Conservation (phyloP, 1,140 invertebrate genomes). For the Calephelis virginiensis region DNA sequence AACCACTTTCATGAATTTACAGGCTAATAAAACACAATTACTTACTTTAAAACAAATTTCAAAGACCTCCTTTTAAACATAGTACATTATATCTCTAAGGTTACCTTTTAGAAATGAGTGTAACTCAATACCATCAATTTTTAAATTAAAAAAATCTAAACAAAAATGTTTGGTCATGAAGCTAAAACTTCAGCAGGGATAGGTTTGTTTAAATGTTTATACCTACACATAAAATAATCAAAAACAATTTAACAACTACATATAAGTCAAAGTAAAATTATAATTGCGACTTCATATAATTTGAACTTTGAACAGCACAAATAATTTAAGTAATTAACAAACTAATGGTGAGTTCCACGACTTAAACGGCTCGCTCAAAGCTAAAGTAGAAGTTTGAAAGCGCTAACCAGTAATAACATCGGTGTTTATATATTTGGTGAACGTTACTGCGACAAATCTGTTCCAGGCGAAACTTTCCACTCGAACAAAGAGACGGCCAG, state of each 20-base stretch:
- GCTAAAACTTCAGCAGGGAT: no score
- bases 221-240: neutral
- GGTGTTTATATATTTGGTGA: slow-evolving; percentile 43
- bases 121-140: no score
- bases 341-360: slow-evolving; percentile 21
- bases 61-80: no score
- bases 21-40: no score
- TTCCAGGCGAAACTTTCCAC: slow-evolving; percentile 58
- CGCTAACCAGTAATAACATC: slow-evolving; percentile 42
- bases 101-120: no score
- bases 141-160: no score
- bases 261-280: neutral
- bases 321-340: slow-evolving; percentile 22
- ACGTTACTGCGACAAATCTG: slow-evolving; percentile 58
- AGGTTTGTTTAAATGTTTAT: no score
- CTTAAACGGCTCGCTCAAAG: slow-evolving; percentile 30
- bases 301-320: slow-evolving; percentile 6
- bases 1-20: no score
- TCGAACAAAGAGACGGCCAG: slow-evolving; percentile 65
- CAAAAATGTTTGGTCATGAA: no score
- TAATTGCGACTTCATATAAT: neutral
- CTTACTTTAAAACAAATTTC: no score
- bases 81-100: no score
- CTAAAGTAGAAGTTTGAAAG: slow-evolving; percentile 32
- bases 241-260: neutral